A percentile compares a stretch with the other conserved stretches of the same genome.
Evolutionary conservation across 2,888 invertebrate genomes (phyloP).

Genomic region (Ormyrus nitidulus): DNA sequence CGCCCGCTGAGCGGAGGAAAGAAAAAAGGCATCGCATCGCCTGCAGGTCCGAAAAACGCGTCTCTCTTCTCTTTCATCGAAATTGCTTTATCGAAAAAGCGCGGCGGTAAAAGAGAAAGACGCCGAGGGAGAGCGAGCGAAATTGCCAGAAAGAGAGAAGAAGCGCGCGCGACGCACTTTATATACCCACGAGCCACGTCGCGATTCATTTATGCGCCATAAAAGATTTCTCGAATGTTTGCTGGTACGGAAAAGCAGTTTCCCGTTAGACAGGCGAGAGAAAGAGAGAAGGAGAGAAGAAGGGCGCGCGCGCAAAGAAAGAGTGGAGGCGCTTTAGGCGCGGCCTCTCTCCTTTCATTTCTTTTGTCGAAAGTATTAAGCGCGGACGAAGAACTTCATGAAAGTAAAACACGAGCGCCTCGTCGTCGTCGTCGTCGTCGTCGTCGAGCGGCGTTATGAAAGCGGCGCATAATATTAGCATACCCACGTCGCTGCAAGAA

Average conservation of each 20-base stretch:
- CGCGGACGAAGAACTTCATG: constrained; percentile 63
- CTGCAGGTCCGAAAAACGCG: constrained; percentile 4
- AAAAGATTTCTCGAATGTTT: constrained; percentile 55
- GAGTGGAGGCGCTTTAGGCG: constrained; percentile 1
- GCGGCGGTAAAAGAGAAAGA: constrained; percentile 6
- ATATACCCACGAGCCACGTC: neutral
- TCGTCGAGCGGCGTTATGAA: constrained; percentile 61
- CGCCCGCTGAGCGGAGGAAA: neutral
- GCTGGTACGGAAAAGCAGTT: constrained; percentile 56
- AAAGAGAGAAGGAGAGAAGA: neutral
- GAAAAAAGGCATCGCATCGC: constrained; percentile 10
- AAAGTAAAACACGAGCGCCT: constrained; percentile 64
- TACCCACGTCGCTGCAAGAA: constrained; percentile 59
- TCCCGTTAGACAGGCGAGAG: constrained; percentile 11
- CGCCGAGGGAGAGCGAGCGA: neutral
- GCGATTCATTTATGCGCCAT: constrained; percentile 48
- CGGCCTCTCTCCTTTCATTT: constrained; percentile 38
- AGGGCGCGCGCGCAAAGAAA: neutral
- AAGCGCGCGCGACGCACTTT: neutral
- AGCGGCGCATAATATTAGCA: constrained; percentile 65
- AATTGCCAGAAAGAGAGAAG: neutral
- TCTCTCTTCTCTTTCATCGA: constrained; percentile 24
- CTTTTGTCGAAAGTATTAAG: constrained; percentile 62
- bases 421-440: neutral
- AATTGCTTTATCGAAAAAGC: constrained; percentile 22